These are phyloP conservation scores for Aix galericulata DNA, from an alignment of 2,113 vertebrate genomes.

Conservation along the genomic window DNA sequence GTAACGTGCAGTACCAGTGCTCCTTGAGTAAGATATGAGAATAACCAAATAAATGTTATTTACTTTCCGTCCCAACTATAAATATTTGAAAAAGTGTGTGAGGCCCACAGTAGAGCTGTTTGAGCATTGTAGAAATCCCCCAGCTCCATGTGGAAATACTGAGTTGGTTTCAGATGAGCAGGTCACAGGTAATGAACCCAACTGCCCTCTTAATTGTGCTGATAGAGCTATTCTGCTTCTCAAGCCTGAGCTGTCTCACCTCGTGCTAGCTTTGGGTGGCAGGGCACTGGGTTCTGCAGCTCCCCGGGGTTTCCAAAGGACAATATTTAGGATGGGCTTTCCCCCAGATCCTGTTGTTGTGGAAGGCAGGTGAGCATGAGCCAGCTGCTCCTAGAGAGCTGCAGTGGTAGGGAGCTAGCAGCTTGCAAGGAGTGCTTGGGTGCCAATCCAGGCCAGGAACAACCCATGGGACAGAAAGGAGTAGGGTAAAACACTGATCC, in stretches of 20 bases:
- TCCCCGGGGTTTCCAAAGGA: constrained; percentile 7
- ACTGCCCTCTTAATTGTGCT: neutral
- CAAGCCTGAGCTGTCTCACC: neutral
- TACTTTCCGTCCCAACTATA: neutral
- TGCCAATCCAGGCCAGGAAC: neutral
- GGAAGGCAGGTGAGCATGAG: neutral
- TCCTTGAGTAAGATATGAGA: neutral
- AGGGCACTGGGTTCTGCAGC: neutral
- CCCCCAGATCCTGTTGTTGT: neutral
- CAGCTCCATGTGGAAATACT: neutral
- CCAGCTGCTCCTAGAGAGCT: neutral
- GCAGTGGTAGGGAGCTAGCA: neutral
- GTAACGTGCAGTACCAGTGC: neutral
- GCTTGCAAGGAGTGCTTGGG: neutral
- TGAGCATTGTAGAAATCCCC: neutral
- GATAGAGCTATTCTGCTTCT: constrained; percentile 25
- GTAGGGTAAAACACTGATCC: neutral
- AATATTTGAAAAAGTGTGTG: neutral
- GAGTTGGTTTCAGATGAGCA: constrained; percentile 8
- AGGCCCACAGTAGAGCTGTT: neutral
- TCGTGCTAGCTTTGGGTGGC: neutral
- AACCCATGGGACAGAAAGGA: neutral
- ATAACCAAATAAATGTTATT: neutral
- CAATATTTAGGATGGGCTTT: neutral
- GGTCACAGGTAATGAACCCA: constrained; percentile 3